Conservation (phyloP, 1,140 invertebrate species). For the Pemphigus obesinymphae region DNA sequence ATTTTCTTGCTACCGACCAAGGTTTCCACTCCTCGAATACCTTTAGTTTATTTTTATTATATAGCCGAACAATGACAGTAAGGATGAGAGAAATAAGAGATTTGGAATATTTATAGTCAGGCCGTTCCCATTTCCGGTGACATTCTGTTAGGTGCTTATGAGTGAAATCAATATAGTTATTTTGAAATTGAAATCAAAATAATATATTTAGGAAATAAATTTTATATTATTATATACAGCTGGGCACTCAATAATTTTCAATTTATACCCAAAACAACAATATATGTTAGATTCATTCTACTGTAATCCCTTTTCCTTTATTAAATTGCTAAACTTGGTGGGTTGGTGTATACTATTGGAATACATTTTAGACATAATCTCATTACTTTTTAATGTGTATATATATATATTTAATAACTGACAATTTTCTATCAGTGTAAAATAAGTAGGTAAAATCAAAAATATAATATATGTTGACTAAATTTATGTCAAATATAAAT, state of each 20-base stretch:
- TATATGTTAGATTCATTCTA: neutral
- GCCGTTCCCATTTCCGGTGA: neutral
- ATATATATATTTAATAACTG: neutral
- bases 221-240: neutral
- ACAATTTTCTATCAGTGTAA: too few relatives aligned
- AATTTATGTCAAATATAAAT: too few relatives aligned
- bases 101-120: neutral
- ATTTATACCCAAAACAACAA: neutral
- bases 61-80: neutral
- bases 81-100: neutral
- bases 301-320: neutral
- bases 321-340: neutral
- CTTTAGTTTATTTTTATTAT: neutral
- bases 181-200: neutral
- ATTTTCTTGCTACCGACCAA: neutral
- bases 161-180: neutral
- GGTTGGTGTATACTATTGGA: neutral
- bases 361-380: neutral
- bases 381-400: neutral
- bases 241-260: neutral
- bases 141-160: neutral
- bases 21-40: neutral
- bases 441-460: too few relatives aligned
- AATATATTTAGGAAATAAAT: neutral
- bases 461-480: too few relatives aligned